These are phyloP conservation scores for Macrostomum lignano DNA, from an alignment of 1,140 invertebrate genomes.

Conservation along the genomic window DNA sequence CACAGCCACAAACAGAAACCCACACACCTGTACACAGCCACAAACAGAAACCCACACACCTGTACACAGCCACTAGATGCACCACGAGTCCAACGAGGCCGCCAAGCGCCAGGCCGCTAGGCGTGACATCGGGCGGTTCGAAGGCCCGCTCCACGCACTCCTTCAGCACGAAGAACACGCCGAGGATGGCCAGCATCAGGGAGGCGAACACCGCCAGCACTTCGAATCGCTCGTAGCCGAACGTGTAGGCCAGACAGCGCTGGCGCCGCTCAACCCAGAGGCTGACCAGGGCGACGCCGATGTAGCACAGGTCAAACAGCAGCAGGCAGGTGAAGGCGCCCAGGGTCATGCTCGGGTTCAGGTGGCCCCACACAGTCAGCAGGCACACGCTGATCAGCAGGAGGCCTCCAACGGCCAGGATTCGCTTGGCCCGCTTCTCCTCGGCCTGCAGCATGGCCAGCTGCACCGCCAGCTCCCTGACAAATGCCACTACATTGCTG, in stretches of 20 bases:
- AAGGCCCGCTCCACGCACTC: slow-evolving; percentile 13
- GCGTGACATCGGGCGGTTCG: slow-evolving; percentile 11
- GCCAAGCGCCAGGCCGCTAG: background rate
- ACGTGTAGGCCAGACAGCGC: slow-evolving; percentile 3
- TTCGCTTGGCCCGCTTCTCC: no score
- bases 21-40: no score
- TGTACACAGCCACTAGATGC: background rate
- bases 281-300: background rate
- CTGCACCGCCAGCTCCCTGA: no score
- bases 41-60: no score
- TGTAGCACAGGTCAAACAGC: slow-evolving; percentile 1
- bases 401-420: no score
- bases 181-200: slow-evolving; percentile 14
- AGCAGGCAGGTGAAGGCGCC: background rate
- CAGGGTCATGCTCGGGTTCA: background rate
- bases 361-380: no score
- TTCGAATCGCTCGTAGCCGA: slow-evolving; percentile 17
- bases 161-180: slow-evolving; percentile 15
- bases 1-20: no score
- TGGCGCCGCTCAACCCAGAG: background rate
- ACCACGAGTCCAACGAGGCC: background rate
- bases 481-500: no score
- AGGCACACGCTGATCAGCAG: no score
- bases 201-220: slow-evolving; percentile 18
- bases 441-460: no score